Conservation (phyloP, 2,113 vertebrate genomes). For the Salvelinus namaycush region DNA sequence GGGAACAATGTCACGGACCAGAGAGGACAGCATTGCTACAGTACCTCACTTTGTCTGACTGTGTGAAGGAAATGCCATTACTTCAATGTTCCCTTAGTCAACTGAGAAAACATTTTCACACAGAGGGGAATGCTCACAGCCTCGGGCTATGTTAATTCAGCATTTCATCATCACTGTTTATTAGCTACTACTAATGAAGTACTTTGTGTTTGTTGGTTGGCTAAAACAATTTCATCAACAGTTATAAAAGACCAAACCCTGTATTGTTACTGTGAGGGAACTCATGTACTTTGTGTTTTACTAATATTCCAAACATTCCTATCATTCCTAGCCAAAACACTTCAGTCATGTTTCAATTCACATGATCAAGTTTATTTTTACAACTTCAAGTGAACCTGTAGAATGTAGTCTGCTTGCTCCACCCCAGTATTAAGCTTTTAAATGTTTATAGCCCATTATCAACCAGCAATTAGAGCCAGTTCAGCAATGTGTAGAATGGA, state of each 20-base stretch:
- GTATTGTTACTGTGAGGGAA: background rate
- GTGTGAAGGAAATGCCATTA: slow-evolving; percentile 50
- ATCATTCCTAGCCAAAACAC: background rate
- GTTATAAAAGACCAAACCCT: slow-evolving; percentile 28
- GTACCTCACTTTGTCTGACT: slow-evolving; percentile 27
- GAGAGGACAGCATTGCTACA: slow-evolving; percentile 41
- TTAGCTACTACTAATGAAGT: slow-evolving; percentile 19
- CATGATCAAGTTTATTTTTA: slow-evolving; percentile 22
- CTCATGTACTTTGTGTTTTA: background rate
- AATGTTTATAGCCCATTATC: slow-evolving; percentile 63
- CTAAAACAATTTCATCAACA: slow-evolving; percentile 17
- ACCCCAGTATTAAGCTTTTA: slow-evolving; percentile 35
- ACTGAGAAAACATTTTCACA: slow-evolving; percentile 28
- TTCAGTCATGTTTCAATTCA: slow-evolving; percentile 7
- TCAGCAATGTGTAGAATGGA: slow-evolving; percentile 67
- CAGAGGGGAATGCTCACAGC: slow-evolving; percentile 13
- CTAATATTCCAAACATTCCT: slow-evolving; percentile 16
- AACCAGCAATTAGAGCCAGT: slow-evolving; percentile 63
- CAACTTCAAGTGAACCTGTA: slow-evolving; percentile 40
- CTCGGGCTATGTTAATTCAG: slow-evolving; percentile 28
- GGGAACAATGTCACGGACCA: slow-evolving; percentile 66
- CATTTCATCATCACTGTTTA: slow-evolving; percentile 25
- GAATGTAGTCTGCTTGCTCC: slow-evolving; percentile 26
- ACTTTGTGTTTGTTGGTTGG: slow-evolving; percentile 36
- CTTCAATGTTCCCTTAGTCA: slow-evolving; percentile 17